Percentiles rank a stretch among this genome's conserved stretches.
Evolutionary conservation across 2,113 vertebrate genomes (phyloP).

Genomic region (Eonycteris spelaea): DNA sequence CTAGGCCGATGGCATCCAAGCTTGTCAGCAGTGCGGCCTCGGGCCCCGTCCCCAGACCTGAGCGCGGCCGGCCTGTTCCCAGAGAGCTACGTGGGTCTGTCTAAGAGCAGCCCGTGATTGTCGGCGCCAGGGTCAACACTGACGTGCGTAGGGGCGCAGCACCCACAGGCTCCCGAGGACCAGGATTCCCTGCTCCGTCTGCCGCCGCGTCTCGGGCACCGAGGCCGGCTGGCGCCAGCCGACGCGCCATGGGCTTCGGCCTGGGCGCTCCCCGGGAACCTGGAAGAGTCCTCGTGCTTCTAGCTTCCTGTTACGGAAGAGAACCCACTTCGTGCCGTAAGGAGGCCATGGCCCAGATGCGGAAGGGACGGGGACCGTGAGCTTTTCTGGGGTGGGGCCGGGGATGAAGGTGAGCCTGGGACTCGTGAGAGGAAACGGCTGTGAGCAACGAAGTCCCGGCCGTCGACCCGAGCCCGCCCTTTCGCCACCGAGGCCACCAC

Average conservation of each 20-base stretch:
- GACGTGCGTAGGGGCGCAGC: background rate
- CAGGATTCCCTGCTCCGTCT: too few species aligned
- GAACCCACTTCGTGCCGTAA: background rate
- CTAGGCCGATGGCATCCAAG: background rate
- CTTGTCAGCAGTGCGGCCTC: background rate
- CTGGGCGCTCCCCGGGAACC: background rate
- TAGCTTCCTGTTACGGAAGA: background rate
- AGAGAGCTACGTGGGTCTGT: background rate
- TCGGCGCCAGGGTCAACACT: fast-evolving
- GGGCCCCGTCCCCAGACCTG: background rate
- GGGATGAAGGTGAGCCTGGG: background rate
- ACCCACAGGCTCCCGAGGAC: fast-evolving
- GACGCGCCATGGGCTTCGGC: background rate
- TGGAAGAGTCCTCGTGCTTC: background rate
- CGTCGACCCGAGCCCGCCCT: background rate
- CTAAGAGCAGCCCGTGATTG: background rate
- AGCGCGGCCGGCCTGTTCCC: background rate
- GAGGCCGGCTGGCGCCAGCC: background rate
- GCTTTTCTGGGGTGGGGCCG: background rate
- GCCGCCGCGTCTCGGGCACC: background rate
- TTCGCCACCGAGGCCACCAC: background rate
- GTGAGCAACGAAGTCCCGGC: fast-evolving
- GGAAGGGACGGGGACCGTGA: too few species aligned
- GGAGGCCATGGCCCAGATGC: background rate
- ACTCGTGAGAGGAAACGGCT: background rate